Base-by-base conservation (phyloP, 2,113 vertebrate species). In the Rhombomys opimus region DNA sequence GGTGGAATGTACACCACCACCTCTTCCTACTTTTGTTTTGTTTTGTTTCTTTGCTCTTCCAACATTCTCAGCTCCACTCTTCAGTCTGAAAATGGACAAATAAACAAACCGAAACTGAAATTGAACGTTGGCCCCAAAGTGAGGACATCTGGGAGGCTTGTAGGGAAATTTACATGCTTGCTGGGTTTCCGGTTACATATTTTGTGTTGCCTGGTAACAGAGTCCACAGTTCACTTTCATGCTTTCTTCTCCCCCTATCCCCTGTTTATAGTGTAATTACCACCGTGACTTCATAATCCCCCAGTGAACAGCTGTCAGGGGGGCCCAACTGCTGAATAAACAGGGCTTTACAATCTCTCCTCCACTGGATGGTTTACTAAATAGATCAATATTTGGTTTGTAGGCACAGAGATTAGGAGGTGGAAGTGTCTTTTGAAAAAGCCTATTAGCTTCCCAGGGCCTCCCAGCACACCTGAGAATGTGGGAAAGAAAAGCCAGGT, bases 51-150 rank as follows among this genome's bases (percentile, higher is more conserved):
- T 81, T 13, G 77, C 93, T 81, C 76, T 81, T 78, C 80, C 80
- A 86, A 70, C 96, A 89, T 65, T 91, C 81, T 95, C 84, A 91
- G 59, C 78, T 97, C 91, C 25, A 41, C 50, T 70, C 95, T 97
- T 65, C 30, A 87, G 84, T 50, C 90, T 32, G 52, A 92, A 86
- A 94, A 98, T 57, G 7, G 77, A 76, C 88, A 97, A 95, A 96
- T n/a, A 97, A 91, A 95, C 96, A 98, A 98, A 99, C 93, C 98
- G 98, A 99, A 99, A 99, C 97, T 97, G 98, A 99, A 99, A 99
- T 97, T 97, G 95, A 95, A 95, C 84, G 41, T 97, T 97, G 96
- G 92, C 97, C 98, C 75, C 95, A 94, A 98, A 98, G 96, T 93
- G 96, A 98, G 98, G 97, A 88, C 97, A 98, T 97, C 98, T 99